Evolutionary conservation across 2,888 invertebrate genomes (phyloP).

Genomic region (Oxytorus armatus): DNA sequence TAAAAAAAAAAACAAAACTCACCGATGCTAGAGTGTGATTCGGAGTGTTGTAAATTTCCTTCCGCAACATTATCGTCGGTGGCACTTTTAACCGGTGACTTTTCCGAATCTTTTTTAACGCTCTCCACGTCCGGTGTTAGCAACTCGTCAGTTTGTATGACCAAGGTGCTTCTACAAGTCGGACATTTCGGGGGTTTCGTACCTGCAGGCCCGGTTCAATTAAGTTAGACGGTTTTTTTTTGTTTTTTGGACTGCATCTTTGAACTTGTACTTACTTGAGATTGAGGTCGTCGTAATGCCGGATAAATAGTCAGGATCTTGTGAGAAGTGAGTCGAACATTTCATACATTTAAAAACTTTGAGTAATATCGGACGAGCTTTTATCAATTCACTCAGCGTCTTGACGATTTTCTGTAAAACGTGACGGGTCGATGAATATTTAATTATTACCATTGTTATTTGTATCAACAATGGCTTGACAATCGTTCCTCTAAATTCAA

Average conservation of each 20-base stretch:
- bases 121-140: slow-evolving; percentile 74
- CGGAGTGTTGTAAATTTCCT: slow-evolving; percentile 78
- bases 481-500: not conserved
- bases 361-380: slow-evolving; percentile 83
- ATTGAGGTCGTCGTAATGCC: slow-evolving; percentile 58
- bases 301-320: slow-evolving; percentile 82
- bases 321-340: slow-evolving; percentile 87
- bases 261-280: slow-evolving; percentile 66
- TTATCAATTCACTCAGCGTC: slow-evolving; percentile 84
- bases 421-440: slow-evolving; percentile 32
- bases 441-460: too few relatives aligned
- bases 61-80: slow-evolving; percentile 58
- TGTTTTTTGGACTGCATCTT: slow-evolving; percentile 16
- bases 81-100: slow-evolving; percentile 53
- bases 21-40: slow-evolving; percentile 85
- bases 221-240: not conserved
- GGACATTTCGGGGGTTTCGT: slow-evolving; percentile 85
- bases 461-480: not conserved
- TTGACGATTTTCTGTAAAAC: slow-evolving; percentile 84
- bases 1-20: slow-evolving; percentile 61
- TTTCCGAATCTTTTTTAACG: slow-evolving; percentile 59
- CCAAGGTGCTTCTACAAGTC: slow-evolving; percentile 86
- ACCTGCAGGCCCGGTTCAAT: slow-evolving; percentile 66
- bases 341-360: slow-evolving; percentile 86
- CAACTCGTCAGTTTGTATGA: slow-evolving; percentile 85